Evolutionary conservation across 2,797 vertebrate genomes (phyloP).

Genomic region (Phataginus tricuspis): DNA sequence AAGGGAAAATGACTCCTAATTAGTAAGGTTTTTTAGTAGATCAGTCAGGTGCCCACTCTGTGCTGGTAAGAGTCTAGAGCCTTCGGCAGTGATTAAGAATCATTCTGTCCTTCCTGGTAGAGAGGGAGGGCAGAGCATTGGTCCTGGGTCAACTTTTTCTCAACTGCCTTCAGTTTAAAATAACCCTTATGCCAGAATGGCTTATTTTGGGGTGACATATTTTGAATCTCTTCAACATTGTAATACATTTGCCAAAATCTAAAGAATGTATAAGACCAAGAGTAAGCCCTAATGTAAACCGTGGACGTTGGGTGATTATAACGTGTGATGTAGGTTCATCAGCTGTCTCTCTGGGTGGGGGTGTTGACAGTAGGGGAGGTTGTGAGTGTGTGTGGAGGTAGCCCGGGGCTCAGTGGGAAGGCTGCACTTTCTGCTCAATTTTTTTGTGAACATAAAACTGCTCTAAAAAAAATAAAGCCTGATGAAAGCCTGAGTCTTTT

Average conservation of each 20-base stretch:
- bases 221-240: neutral
- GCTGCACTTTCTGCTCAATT: neutral
- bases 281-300: neutral
- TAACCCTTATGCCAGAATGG: neutral
- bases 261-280: neutral
- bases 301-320: neutral
- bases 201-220: neutral
- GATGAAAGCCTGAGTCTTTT: neutral
- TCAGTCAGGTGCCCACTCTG: neutral
- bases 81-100: neutral
- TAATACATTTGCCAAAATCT: neutral
- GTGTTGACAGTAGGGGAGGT: too few relatives aligned
- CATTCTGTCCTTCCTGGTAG: neutral
- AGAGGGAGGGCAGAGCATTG: neutral
- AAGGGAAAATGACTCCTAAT: neutral
- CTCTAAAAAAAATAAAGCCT: neutral
- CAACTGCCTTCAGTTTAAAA: neutral
- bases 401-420: neutral
- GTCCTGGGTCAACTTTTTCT: neutral
- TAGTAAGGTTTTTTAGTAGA: neutral
- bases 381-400: accelerated
- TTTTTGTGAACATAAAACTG: neutral
- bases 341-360: too few relatives aligned
- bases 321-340: neutral
- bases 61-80: neutral